Conservation (phyloP, 2,113 vertebrate species). For the Pan troglodytes region DNA sequence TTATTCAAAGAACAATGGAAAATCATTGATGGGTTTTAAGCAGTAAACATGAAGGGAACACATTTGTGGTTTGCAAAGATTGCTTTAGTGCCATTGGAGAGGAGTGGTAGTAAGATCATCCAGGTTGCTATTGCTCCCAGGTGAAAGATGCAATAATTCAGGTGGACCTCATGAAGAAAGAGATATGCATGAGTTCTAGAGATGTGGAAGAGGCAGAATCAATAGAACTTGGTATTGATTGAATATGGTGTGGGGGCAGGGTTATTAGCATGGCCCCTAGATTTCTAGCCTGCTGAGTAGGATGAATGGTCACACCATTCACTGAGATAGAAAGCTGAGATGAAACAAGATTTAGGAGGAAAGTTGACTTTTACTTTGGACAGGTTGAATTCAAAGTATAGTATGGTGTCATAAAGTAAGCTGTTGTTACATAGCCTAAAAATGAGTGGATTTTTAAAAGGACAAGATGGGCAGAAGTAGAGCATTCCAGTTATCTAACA, state of each 20-base stretch:
- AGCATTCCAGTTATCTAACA: background rate
- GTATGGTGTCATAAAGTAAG: background rate
- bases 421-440: background rate
- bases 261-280: background rate
- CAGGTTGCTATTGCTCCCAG: background rate
- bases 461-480: background rate
- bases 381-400: background rate
- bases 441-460: background rate
- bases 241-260: background rate
- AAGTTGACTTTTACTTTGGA: constrained; percentile 25
- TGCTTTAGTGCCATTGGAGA: background rate
- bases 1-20: background rate
- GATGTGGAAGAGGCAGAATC: background rate
- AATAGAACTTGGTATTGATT: background rate
- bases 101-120: background rate
- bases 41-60: background rate
- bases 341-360: background rate
- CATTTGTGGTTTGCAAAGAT: background rate
- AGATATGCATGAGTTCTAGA: background rate
- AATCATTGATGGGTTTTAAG: background rate
- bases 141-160: background rate
- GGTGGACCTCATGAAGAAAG: background rate
- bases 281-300: background rate
- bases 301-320: background rate
- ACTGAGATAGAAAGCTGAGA: background rate